Conservation (phyloP, 1,140 invertebrate species). For the Elysia chlorotica region DNA sequence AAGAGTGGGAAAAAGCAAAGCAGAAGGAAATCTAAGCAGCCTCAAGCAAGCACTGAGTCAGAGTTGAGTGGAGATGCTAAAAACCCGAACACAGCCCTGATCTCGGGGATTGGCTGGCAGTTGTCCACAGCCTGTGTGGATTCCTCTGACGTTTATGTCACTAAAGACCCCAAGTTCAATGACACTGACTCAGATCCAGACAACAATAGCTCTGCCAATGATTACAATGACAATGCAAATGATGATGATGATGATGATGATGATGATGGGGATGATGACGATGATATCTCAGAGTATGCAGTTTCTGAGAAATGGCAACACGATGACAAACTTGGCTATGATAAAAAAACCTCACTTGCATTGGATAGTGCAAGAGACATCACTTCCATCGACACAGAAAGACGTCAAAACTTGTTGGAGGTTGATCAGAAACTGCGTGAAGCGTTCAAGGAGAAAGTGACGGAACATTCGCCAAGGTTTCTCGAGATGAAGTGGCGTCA, state of each 20-base stretch:
- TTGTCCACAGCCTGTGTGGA: constrained; percentile 49
- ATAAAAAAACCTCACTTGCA: no score
- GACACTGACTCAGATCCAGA: constrained; percentile 38
- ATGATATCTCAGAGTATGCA: neutral
- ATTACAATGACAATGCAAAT: neutral
- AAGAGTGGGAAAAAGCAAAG: constrained; percentile 28
- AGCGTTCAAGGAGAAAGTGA: constrained; percentile 30
- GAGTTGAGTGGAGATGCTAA: constrained; percentile 29
- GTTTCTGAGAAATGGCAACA: no score
- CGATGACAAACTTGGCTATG: no score
- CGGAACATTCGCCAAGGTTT: constrained; percentile 30
- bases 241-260: constrained; percentile 24
- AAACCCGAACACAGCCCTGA: constrained; percentile 45
- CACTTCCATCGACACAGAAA: no score
- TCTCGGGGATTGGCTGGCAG: constrained; percentile 57
- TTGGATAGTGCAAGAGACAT: no score
- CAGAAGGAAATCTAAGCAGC: constrained; percentile 21
- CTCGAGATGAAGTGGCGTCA: constrained; percentile 21
- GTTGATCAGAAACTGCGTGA: constrained; percentile 23
- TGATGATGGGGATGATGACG: neutral
- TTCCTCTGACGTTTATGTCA: constrained; percentile 42
- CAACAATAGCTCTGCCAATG: constrained; percentile 22
- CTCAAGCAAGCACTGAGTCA: constrained; percentile 19
- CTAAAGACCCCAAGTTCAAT: constrained; percentile 25
- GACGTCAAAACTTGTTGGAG: no score